Evolutionary conservation across 2,797 vertebrate species (phyloP).

Genomic region (Anguilla marmorata): DNA sequence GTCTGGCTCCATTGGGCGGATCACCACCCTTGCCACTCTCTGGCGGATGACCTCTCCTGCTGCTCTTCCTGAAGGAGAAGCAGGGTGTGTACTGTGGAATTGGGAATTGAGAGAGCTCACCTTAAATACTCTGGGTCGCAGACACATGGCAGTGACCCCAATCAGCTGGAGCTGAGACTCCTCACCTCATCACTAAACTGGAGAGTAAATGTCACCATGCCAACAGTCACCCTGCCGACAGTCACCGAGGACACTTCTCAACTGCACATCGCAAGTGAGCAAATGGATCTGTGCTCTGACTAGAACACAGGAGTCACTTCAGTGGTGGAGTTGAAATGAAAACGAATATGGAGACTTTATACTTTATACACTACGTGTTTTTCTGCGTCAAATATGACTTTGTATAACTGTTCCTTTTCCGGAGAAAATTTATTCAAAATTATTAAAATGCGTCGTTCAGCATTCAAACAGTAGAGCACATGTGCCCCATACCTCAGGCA

Average conservation of each 20-base stretch:
- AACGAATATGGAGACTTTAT: background rate
- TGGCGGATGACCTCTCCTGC: background rate
- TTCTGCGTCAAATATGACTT: background rate
- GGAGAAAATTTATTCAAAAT: background rate
- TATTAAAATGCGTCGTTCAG: background rate
- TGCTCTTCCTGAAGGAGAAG: background rate
- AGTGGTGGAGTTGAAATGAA: background rate
- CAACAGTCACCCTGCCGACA: background rate
- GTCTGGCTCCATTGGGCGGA: background rate
- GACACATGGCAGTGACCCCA: background rate
- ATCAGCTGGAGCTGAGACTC: background rate
- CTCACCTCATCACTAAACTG: background rate
- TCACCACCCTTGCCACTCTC: background rate
- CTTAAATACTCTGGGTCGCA: conserved; percentile 28
- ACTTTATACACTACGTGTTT: background rate
- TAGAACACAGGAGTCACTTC: background rate
- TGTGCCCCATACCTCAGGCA: background rate
- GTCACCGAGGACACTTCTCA: background rate
- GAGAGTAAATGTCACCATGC: background rate
- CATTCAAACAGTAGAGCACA: background rate
- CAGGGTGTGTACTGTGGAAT: background rate
- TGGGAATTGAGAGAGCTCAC: conserved; percentile 34
- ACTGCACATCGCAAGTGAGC: background rate
- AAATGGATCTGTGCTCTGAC: background rate
- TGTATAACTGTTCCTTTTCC: background rate